Evolutionary conservation across 2,797 vertebrate species (phyloP), one percentile per base, ranked within the genome.

Genomic region (Gambusia yucatana): DNA sequence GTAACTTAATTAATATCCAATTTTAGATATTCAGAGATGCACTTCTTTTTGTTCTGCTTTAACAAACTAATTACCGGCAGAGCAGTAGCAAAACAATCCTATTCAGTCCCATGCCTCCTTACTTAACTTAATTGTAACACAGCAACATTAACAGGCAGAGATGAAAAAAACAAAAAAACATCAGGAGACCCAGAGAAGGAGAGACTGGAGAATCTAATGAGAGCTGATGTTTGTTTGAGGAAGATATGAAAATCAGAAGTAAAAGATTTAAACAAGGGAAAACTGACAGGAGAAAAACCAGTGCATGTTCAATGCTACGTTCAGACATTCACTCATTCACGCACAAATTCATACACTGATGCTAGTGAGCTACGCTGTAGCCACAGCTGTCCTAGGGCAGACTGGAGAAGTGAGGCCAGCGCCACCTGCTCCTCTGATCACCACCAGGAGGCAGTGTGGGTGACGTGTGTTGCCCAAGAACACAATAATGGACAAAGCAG

Each of bases 1-100:
- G 86, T 88, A 81, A 88, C 88, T 92, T 90, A 88, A 92, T 95
- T 93, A 94, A 93, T 93, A 91, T 94, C 91, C 86, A 90, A 90
- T 93, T 94, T 91, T 77, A 82, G 77, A 82, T 91, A 93, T 91
- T 86, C 91, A 83, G 79, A 91, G 84, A 90, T 75, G 65, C 41
- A 72, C 61, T 89, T 61, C 33, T 52, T 88, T 92, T 89, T 63
- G 86, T 92, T 93, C 88, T 90, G 79, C 89, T 89, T 94, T 94
- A 88, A 92, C 84, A 90, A 93, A 92, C 88, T 93, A 94, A 94
- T 95, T 94, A 95, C 83, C 82, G 55, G 79, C 78, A 57, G 74
- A 81, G 84, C 72, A 20, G 81, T 82, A 87, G 91, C 91, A 92
- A 89, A 92, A 89, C 90, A 89, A 92, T 91, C 92, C 78, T 86